phyloP scores from a whole-genome alignment of 2,888 invertebrate species.

The Drosophila longiperda region DNA sequence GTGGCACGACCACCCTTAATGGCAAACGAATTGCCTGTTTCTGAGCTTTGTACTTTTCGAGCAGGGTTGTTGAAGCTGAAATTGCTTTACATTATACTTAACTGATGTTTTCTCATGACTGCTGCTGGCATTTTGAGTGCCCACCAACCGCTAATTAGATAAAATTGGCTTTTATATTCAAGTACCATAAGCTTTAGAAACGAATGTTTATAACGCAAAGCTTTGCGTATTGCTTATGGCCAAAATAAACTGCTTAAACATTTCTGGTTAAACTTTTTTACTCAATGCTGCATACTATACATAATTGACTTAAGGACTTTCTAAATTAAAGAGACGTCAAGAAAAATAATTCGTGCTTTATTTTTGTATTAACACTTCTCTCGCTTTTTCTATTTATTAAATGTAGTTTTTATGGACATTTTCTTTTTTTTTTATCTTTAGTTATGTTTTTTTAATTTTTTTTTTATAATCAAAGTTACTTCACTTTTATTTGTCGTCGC shows the following conservation, averaged over 20 bases:
- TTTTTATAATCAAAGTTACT: background rate
- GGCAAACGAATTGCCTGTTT: constrained; percentile 54
- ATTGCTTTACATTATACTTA: constrained; percentile 37
- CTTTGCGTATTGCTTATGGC: constrained; percentile 8
- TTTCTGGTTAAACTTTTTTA: background rate
- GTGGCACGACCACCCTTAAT: constrained; percentile 53
- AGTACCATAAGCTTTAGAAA: constrained; percentile 27
- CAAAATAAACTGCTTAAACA: constrained; percentile 25
- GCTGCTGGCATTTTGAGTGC: constrained; percentile 49
- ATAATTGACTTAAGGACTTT: background rate
- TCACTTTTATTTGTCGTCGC: background rate
- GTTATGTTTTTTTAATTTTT: background rate
- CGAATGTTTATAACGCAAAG: constrained; percentile 12
- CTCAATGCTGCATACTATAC: background rate
- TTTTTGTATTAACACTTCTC: background rate
- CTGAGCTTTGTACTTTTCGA: constrained; percentile 11
- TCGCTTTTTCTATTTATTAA: background rate
- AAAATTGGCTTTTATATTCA: constrained; percentile 40
- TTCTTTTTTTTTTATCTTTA: background rate
- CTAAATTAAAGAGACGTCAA: background rate
- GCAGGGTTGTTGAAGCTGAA: constrained; percentile 18
- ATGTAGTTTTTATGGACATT: background rate
- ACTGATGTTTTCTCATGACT: constrained; percentile 28
- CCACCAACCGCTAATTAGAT: constrained; percentile 60
- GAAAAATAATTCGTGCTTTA: background rate